Evolutionary conservation across 1,140 invertebrate species (phyloP), one percentile per base, ranked within the genome.

Genomic region (Drosophila repleta): DNA sequence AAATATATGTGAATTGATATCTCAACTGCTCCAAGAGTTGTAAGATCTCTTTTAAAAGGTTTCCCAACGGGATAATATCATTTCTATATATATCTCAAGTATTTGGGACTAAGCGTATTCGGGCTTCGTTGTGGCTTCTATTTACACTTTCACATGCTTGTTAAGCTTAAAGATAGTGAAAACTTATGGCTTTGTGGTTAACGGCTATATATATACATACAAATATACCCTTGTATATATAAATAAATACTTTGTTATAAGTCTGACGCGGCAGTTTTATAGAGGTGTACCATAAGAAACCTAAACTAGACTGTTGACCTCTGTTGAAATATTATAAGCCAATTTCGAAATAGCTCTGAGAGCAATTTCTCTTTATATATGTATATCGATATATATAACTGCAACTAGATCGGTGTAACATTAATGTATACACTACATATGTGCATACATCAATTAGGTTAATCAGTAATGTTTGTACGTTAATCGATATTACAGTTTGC

Each of bases 151-250:
- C 15, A 35, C 13, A 24, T 53, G 11, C 24, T 41, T 46, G 13
- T 46, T 46, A 29, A 48, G 3, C 46, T 62, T 24, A 4, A 2
- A 62, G 49, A 62, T 69, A 63, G 41, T 37, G 58, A 32, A 37
- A 53, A 39, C 39, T 55, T 53, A 49, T 29, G 56, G 15, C 18
- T 35, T 62, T 68, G 35, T 41, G 39, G 55, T 18, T 10, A 7
- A 13, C 15, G 43, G 15, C n/a, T 32, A 15, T 52, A 18, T 29
- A 17, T 49, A 2, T 49, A 29, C 3, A 10, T 46, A 29, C 26
- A 29, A n/a, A 35, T 48, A 20, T 20, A 6, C 17, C n/a, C n/a
- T n/a, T n/a, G n/a, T n/a, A 11, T 21, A 45, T 15, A 3, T 21
- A 48, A 2, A 10, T 4, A 2, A 17, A 17, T 35, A 8, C 20